Evolutionary conservation across 2,797 vertebrate species (phyloP), one percentile per base, ranked within the genome.

Genomic region (Selene dorsalis): DNA sequence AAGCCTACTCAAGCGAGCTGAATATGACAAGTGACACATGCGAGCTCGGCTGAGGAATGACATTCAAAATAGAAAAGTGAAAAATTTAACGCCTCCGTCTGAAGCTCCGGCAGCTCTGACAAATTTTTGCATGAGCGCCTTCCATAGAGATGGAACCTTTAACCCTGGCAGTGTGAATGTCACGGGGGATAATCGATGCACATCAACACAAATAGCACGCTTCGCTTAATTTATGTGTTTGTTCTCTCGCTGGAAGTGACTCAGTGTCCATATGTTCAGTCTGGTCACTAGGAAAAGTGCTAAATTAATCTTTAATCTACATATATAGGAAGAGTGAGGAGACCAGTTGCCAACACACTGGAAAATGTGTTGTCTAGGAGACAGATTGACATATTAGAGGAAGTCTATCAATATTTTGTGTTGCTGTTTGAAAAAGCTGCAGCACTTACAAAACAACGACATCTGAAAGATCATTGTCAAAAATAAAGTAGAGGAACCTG

Each of bases 11-110:
- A 18, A 63, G 62, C 12, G 12, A 69, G 61, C 18, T 41, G 55
- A 57, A 50, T 67, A 24, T 73, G 61, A 73, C 68, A 63, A 68
- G 62, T 48, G 69, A 69, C n/a, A 67, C 20, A 57, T 24, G 45
- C 6, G 14, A 63, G 32, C 4, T 1, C 18, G 28, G 38, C 17
- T 9, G 18, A 69, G 26, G 47, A 47, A 24, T 26, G 22, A 77
- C 32, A 52, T 62, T 62, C 18, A 58, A 35, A 73, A 68, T 14
- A 63, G 32, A 7, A 22, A 26, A 71, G 7, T 11, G 11, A 50
- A 53, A 66, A 69, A 63, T 26, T 2, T 11, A 59, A 57, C 2
- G 10, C 6, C 17, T 63, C 32, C 26, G 35, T 61, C 28, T 0
- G 4, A 45, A 57, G 50, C 16, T 48, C 57, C 18, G 16, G 38